Conservation (phyloP, 37 sponge, comb jelly and placozoan genomes). For the Halichondria panicea region DNA sequence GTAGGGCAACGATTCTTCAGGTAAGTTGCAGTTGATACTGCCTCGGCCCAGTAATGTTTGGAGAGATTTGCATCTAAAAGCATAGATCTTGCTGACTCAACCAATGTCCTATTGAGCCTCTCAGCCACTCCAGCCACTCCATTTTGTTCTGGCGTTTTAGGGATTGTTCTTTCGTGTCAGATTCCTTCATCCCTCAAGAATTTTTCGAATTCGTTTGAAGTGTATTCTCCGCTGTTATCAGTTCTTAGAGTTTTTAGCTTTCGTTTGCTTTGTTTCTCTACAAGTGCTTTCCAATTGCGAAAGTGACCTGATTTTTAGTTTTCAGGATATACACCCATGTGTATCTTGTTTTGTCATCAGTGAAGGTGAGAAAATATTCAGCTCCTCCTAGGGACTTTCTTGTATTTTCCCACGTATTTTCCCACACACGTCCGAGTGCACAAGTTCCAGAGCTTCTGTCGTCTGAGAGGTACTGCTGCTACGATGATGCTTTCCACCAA, state of each 20-base stretch:
- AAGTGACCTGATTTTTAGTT: conserved; percentile 10
- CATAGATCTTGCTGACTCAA: conserved; percentile 46
- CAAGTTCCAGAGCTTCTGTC: conserved; percentile 28
- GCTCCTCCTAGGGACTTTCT: conserved; percentile 6
- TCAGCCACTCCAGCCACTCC: conserved; percentile 61
- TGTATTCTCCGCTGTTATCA: conserved; percentile 54
- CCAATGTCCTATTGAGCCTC: conserved; percentile 48
- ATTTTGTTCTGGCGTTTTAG: conserved; percentile 54
- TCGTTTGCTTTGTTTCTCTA: conserved; percentile 11
- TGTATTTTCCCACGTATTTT: conserved; percentile 23
- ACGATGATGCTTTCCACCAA: conserved; percentile 41
- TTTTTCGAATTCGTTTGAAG: conserved; percentile 32
- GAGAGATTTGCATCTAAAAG: conserved; percentile 24
- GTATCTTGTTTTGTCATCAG: conserved; percentile 32
- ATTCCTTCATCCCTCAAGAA: conserved; percentile 30
- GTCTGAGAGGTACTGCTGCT: conserved; percentile 19
- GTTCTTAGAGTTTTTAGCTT: conserved; percentile 39
- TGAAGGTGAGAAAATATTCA: conserved; percentile 39
- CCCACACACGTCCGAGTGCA: conserved; percentile 49
- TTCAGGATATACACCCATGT: conserved; percentile 25
- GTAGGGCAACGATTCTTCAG: no score
- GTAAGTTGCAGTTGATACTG: conserved; percentile 11
- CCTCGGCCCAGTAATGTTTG: conserved; percentile 18
- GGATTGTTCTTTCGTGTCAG: conserved; percentile 36
- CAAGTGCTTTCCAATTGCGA: conserved; percentile 43